phyloP scores from a whole-genome alignment of 2,113 vertebrate species.

The Falco punctatus region DNA sequence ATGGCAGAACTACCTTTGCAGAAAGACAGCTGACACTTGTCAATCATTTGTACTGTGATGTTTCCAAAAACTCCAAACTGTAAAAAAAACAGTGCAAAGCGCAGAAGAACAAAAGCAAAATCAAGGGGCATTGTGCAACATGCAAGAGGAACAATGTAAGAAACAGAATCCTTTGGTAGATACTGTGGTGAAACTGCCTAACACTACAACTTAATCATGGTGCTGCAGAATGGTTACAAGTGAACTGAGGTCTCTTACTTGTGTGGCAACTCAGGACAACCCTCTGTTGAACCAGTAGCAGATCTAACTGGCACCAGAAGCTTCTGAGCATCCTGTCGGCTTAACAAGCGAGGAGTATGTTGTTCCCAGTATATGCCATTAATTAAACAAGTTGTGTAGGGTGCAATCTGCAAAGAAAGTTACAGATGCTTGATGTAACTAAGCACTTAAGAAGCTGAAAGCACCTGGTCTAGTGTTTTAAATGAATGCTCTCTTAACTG shows the following conservation, averaged over 20 bases:
- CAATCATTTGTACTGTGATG: not conserved
- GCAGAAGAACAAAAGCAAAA: not conserved
- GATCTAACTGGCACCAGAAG: constrained; percentile 81
- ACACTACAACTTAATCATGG: not conserved
- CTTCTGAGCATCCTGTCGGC: constrained; percentile 84
- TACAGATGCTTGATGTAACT: not conserved
- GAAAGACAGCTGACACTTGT: not conserved
- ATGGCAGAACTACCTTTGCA: not conserved
- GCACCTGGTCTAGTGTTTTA: not conserved
- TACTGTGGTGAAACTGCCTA: not conserved
- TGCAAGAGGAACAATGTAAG: not conserved
- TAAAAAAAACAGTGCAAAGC: not conserved
- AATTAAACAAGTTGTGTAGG: constrained; percentile 93
- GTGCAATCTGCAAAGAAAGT: constrained; percentile 86
- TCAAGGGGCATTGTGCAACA: not conserved
- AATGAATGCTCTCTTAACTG: not conserved
- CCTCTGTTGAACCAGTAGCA: constrained; percentile 55
- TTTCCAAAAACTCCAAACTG: not conserved
- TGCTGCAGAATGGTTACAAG: not conserved
- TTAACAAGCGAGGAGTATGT: constrained; percentile 88
- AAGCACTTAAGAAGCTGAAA: not conserved
- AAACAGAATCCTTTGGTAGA: not conserved
- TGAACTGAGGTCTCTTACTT: constrained; percentile 76
- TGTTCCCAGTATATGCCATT: constrained; percentile 99
- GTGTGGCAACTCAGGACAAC: constrained; percentile 89